phyloP scores from a whole-genome alignment of 2,797 vertebrate species.

The Sciaenops ocellatus region DNA sequence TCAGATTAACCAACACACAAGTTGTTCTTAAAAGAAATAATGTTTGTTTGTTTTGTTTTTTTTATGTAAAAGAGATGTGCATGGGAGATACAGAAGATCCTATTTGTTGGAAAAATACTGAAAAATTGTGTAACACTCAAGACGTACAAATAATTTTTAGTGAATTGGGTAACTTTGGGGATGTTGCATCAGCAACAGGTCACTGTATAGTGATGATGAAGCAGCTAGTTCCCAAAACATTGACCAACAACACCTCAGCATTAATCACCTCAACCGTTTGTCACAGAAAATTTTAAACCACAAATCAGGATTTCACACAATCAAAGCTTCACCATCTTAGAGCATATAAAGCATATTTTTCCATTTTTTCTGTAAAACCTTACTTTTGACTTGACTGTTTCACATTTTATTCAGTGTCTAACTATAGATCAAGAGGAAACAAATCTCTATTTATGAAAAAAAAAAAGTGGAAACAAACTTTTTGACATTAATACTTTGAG shows the following conservation, averaged over 20 bases:
- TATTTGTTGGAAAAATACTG: constrained; percentile 13
- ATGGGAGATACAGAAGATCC: constrained; percentile 4
- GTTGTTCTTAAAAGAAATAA: not conserved
- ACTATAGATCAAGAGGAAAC: constrained; percentile 58
- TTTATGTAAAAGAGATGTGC: not conserved
- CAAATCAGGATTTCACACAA: not conserved
- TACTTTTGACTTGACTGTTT: constrained; percentile 39
- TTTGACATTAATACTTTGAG: constrained; percentile 31
- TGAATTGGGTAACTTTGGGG: constrained; percentile 23
- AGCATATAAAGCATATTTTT: constrained; percentile 1
- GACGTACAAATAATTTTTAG: not conserved
- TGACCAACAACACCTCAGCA: not conserved
- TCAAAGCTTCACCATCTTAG: not conserved
- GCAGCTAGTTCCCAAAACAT: constrained; percentile 41
- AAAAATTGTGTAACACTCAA: not conserved
- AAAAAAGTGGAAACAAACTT: constrained; percentile 56
- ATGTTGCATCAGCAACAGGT: constrained; percentile 50
- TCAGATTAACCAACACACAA: constrained; percentile 1
- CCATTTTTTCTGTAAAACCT: not conserved
- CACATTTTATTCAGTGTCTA: constrained; percentile 36
- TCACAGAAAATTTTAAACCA: not conserved
- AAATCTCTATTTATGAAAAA: constrained; percentile 59
- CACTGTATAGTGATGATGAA: constrained; percentile 36
- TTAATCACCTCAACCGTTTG: not conserved
- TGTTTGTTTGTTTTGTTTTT: not conserved